Evolutionary conservation across 1,140 invertebrate genomes (phyloP).

Genomic region (Neodiprion virginianus): DNA sequence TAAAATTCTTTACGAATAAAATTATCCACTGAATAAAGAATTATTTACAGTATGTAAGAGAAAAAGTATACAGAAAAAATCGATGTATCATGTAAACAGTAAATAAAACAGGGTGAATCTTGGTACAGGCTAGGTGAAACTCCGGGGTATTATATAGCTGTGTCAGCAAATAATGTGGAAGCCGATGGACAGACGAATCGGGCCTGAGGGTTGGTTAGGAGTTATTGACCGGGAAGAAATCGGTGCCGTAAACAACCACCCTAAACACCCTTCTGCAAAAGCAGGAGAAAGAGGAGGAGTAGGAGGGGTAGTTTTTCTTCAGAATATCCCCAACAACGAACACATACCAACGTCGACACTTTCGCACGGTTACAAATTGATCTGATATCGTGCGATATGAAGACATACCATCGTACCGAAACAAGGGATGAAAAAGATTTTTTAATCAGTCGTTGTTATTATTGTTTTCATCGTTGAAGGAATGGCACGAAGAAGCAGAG

Average conservation of each 20-base stretch:
- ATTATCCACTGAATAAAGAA: too few species aligned
- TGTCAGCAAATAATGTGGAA: constrained; percentile 51
- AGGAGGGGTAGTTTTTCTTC: background rate
- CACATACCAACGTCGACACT: background rate
- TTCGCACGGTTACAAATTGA: background rate
- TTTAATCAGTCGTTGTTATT: too few species aligned
- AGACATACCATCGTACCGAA: too few species aligned
- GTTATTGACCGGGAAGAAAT: constrained; percentile 50
- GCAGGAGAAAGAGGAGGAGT: too few species aligned
- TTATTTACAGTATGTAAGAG: too few species aligned
- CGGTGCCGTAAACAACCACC: constrained; percentile 55
- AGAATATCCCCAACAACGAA: background rate
- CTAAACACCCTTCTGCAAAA: constrained; percentile 44
- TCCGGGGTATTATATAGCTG: constrained; percentile 26
- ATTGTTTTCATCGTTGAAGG: too few species aligned
- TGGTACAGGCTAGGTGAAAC: background rate
- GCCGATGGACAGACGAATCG: constrained; percentile 39
- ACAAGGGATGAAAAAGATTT: too few species aligned
- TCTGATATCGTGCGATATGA: too few species aligned
- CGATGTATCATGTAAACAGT: too few species aligned
- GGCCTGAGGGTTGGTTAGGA: constrained; percentile 32
- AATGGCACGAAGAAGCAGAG: too few species aligned
- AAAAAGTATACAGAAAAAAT: too few species aligned
- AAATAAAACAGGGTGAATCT: background rate
- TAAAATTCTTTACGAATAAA: background rate